A percentile compares a stretch with the other conserved stretches of the same genome.
These are phyloP conservation scores for Podocnemis expansa DNA, from an alignment of 2,113 vertebrate species.

Conservation along the genomic window DNA sequence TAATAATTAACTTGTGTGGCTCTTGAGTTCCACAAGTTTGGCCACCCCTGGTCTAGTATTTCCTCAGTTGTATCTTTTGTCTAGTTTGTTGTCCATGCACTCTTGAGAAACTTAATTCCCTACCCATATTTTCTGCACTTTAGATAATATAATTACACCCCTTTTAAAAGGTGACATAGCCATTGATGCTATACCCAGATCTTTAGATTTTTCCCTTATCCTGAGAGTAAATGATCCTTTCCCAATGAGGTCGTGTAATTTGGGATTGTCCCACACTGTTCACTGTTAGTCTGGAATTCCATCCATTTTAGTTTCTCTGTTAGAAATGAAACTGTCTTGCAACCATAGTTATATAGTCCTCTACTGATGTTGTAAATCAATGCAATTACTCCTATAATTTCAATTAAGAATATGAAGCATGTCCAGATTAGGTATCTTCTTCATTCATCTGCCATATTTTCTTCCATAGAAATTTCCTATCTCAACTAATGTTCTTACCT, in stretches of 20 bases:
- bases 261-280: background rate
- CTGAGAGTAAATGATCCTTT: background rate
- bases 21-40: too few species aligned
- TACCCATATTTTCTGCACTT: background rate
- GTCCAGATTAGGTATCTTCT: background rate
- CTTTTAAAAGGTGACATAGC: background rate
- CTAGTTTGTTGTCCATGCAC: background rate
- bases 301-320: background rate
- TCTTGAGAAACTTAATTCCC: background rate
- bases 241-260: background rate
- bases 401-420: background rate
- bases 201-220: background rate
- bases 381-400: background rate
- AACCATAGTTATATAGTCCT: fast-evolving
- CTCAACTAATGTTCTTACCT: background rate
- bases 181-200: background rate
- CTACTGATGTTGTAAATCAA: background rate
- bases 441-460: background rate
- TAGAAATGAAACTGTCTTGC: background rate
- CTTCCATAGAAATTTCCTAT: background rate
- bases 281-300: background rate
- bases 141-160: fast-evolving
- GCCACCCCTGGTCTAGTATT: background rate
- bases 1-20: too few species aligned
- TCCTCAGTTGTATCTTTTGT: background rate